phyloP scores from a whole-genome alignment of 2,113 vertebrate genomes.

The Xerus inauris region DNA sequence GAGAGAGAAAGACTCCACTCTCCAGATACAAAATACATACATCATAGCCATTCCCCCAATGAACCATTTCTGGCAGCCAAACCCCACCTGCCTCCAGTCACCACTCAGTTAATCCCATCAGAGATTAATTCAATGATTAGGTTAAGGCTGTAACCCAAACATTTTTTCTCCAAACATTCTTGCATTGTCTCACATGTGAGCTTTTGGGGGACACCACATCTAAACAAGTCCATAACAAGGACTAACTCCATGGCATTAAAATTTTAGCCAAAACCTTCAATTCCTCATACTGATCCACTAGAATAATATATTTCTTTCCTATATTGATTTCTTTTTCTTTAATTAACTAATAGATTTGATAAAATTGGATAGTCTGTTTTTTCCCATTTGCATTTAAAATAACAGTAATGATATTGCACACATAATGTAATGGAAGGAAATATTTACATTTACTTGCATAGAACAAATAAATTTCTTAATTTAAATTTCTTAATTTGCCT shows the following conservation, averaged over 20 bases:
- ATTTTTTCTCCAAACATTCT: too few species aligned
- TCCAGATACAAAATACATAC: too few species aligned
- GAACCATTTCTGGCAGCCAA: too few species aligned
- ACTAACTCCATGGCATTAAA: background rate
- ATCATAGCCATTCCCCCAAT: too few species aligned
- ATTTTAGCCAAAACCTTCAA: background rate
- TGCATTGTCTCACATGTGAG: too few species aligned
- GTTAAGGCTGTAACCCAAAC: too few species aligned
- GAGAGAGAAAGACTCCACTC: too few species aligned
- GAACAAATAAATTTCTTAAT: background rate
- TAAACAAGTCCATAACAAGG: too few species aligned
- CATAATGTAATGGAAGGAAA: background rate
- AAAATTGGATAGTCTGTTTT: background rate
- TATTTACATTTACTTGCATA: background rate
- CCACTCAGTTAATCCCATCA: too few species aligned
- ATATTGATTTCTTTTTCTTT: background rate
- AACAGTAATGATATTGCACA: background rate
- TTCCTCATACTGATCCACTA: background rate
- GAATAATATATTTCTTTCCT: background rate
- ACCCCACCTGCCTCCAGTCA: too few species aligned
- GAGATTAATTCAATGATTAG: too few species aligned
- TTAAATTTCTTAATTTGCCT: background rate
- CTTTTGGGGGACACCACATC: too few species aligned
- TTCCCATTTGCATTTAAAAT: background rate
- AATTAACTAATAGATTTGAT: background rate